Base-by-base conservation (phyloP, 1,140 invertebrate genomes). In the Whitmania pigra region DNA sequence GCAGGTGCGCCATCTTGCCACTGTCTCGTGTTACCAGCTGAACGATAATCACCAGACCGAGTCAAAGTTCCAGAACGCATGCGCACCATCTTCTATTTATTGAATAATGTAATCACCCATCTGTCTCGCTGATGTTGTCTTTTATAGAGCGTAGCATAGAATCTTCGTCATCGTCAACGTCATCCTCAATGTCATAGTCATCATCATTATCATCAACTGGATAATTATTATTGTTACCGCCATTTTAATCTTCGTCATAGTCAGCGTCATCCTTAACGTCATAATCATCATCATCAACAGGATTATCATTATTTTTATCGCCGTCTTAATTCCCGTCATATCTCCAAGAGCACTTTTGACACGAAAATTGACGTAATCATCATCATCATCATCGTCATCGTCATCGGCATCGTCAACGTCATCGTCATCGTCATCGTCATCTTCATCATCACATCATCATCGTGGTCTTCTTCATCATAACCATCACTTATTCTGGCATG, bases 301-400 rank as follows among this genome's bases (percentile, higher is more conserved):
- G 31, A 36, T 36, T 36, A 36, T 36, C 31, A 6, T 36, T 36
- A 36, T 36, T 36, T 36, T 36, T 6, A 36, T 36, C 31, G 31
- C 20, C 20, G 9, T 20, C 54, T n/a, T 57, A 25, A 57, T 57
- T 57, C 20, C 25, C 54, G 20, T 57, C 54, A 57, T n/a, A 25
- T 25, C 5, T 25, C 25, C 54, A 3, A 2, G 2, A 9, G 20
- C 54, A 57, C 20, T 20, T n/a, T 20, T 57, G 20, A 57, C 57
- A 15, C 22, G 11, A 63, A 25, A 22, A 18, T 18, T 25, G 29
- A 11, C 57, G 29, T 63, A 3, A 17, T 31, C 57, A 17, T 22
- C 57, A 7, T 22, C 57, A 63, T 31, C 57, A 63, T 63, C 22
- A 63, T 63, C 57, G 22, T n/a, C 15, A 63, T 63, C 57, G 22